Conservation (phyloP, 2,888 invertebrate genomes). For the Scaptomyza caliginosa region DNA sequence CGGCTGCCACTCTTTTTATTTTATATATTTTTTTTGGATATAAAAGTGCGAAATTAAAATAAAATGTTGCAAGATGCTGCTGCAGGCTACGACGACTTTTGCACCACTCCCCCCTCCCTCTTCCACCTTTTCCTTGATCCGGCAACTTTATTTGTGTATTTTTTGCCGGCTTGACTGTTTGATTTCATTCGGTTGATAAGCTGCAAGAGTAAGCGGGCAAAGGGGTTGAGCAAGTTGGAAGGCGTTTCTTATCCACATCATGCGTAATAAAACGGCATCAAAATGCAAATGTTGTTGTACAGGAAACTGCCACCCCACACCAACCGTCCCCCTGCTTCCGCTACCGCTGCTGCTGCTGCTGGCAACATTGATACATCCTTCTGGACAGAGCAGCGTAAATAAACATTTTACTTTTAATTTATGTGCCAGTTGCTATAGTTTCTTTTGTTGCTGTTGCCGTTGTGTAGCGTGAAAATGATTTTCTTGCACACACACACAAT, state of each 20-base stretch:
- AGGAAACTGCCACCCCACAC: conserved; percentile 54
- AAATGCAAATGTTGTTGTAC: conserved; percentile 70
- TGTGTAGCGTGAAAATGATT: conserved; percentile 61
- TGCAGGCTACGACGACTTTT: conserved; percentile 57
- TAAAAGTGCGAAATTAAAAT: conserved; percentile 75
- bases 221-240: too few species aligned
- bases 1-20: conserved; percentile 71
- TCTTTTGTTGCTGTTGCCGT: conserved; percentile 18
- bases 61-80: conserved; percentile 77
- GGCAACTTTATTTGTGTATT: conserved; percentile 13
- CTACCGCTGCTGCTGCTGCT: conserved; percentile 5
- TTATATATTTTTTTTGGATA: neutral
- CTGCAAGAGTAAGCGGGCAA: conserved; percentile 7
- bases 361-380: conserved; percentile 44
- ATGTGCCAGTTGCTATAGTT: conserved; percentile 46
- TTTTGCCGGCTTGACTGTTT: conserved; percentile 52
- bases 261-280: conserved; percentile 76
- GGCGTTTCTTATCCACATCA: conserved; percentile 51
- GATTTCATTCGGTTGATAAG: conserved; percentile 69
- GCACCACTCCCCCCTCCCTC: conserved; percentile 14
- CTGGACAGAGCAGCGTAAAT: conserved; percentile 61
- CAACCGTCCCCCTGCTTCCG: neutral
- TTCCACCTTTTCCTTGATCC: neutral
- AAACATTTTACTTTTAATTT: conserved; percentile 75
- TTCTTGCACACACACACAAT: conserved; percentile 59